phyloP scores from a whole-genome alignment of 92 coral and sea anemone genomes.

The Heteractis magnifica region DNA sequence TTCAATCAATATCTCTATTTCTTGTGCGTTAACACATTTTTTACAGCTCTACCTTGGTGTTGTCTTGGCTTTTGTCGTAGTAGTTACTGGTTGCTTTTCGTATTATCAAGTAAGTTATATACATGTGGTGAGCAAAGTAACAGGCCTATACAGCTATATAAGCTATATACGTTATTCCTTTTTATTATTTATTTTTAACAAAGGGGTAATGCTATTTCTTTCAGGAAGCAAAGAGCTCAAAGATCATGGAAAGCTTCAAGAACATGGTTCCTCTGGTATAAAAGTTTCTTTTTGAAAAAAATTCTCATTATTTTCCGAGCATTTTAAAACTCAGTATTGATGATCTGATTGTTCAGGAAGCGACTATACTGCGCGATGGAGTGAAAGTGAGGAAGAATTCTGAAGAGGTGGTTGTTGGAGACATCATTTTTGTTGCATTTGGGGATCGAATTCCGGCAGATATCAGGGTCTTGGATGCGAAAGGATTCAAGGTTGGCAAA shows the following conservation, averaged over 20 bases:
- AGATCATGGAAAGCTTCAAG: slow-evolving; percentile 97
- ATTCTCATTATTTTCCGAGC: background rate
- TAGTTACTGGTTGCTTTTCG: slow-evolving; percentile 90
- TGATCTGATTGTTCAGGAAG: slow-evolving; percentile 61
- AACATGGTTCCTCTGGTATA: slow-evolving; percentile 93
- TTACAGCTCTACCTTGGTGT: slow-evolving; percentile 83
- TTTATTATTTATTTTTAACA: background rate
- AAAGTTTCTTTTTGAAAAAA: background rate
- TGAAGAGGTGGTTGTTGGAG: slow-evolving; percentile 90
- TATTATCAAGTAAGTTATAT: slow-evolving; percentile 80
- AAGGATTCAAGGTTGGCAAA: slow-evolving; percentile 87
- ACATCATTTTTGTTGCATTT: slow-evolving; percentile 83
- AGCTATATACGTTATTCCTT: background rate
- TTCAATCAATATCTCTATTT: background rate
- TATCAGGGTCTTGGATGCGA: slow-evolving; percentile 79
- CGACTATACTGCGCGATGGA: slow-evolving; percentile 79
- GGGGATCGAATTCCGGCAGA: slow-evolving; percentile 97
- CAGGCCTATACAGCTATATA: no score
- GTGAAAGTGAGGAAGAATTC: slow-evolving; percentile 72
- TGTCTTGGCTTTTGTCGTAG: slow-evolving; percentile 74
- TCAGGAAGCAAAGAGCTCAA: slow-evolving; percentile 94
- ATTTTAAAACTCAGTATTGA: background rate
- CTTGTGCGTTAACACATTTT: slow-evolving; percentile 12
- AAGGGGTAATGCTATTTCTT: background rate
- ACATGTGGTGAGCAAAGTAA: no score